phyloP scores from a whole-genome alignment of 2,797 vertebrate genomes.

The Syngnathus acus region DNA sequence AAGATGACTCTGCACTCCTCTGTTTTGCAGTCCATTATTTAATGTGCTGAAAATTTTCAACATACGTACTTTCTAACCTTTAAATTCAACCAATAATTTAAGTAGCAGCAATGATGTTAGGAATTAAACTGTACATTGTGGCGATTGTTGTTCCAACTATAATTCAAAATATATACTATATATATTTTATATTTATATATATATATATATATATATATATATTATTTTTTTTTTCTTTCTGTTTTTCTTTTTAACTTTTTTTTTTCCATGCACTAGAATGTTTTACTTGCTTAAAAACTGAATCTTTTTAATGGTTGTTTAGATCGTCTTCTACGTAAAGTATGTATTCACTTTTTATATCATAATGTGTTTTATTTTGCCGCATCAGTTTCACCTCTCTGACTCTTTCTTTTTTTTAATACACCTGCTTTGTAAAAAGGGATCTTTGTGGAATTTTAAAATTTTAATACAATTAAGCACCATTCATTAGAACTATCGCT shows the following conservation, averaged over 20 bases:
- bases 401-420: conserved; percentile 43
- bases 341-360: conserved; percentile 73
- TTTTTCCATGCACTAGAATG: conserved; percentile 28
- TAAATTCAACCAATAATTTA: background rate
- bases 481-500: too few relatives aligned
- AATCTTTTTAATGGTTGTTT: conserved; percentile 61
- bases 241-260: conserved; percentile 10
- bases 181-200: too few relatives aligned
- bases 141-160: background rate
- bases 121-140: background rate
- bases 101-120: background rate
- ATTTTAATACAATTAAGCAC: background rate
- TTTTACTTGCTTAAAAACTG: conserved; percentile 44
- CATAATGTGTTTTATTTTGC: conserved; percentile 54
- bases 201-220: too few relatives aligned
- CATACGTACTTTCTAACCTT: background rate
- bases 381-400: conserved; percentile 44
- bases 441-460: background rate
- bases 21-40: conserved; percentile 4
- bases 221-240: background rate
- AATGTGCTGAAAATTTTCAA: conserved; percentile 1
- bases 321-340: conserved; percentile 74
- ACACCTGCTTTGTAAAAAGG: conserved; percentile 44
- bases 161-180: too few relatives aligned
- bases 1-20: too few relatives aligned